These are phyloP conservation scores for Teinopalpus imperialis DNA, from an alignment of 2,888 invertebrate species.

Conservation along the genomic window DNA sequence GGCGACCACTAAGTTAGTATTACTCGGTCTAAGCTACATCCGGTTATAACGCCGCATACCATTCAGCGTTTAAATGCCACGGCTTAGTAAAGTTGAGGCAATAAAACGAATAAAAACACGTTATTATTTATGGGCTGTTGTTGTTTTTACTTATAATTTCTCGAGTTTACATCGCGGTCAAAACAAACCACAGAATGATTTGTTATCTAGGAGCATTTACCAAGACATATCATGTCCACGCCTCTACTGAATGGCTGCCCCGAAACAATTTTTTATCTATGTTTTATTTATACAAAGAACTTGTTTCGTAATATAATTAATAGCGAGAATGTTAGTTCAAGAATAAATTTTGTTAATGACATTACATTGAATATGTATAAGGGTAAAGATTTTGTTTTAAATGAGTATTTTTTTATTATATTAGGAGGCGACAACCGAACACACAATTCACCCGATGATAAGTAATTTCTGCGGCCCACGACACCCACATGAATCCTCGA, in stretches of 20 bases:
- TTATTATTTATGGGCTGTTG: slow-evolving; percentile 9
- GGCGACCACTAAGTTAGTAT: neutral
- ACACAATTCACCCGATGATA: too few species aligned
- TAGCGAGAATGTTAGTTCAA: slow-evolving; percentile 6
- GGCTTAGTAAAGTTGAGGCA: too few species aligned
- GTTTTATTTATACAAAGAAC: slow-evolving; percentile 27
- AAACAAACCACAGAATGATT: slow-evolving; percentile 12
- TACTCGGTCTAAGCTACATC: slow-evolving; percentile 20
- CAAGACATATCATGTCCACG: slow-evolving; percentile 30
- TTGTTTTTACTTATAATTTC: slow-evolving; percentile 15
- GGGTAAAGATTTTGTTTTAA: too few species aligned
- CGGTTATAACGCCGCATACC: slow-evolving; percentile 19
- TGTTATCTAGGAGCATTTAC: slow-evolving; percentile 25
- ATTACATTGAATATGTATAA: neutral
- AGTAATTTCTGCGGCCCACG: too few species aligned
- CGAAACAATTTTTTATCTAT: slow-evolving; percentile 31
- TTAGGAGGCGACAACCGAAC: too few species aligned
- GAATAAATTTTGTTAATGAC: slow-evolving; percentile 9
- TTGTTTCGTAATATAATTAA: slow-evolving; percentile 24
- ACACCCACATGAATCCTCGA: too few species aligned
- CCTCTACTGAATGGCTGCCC: slow-evolving; percentile 32
- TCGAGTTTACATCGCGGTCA: slow-evolving; percentile 12
- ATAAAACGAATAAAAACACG: too few species aligned
- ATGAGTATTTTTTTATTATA: too few species aligned
- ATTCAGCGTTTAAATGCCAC: slow-evolving; percentile 14